phyloP scores from a whole-genome alignment of 37 sponge, comb jelly and placozoan species.

The Tethya wilhelma region DNA sequence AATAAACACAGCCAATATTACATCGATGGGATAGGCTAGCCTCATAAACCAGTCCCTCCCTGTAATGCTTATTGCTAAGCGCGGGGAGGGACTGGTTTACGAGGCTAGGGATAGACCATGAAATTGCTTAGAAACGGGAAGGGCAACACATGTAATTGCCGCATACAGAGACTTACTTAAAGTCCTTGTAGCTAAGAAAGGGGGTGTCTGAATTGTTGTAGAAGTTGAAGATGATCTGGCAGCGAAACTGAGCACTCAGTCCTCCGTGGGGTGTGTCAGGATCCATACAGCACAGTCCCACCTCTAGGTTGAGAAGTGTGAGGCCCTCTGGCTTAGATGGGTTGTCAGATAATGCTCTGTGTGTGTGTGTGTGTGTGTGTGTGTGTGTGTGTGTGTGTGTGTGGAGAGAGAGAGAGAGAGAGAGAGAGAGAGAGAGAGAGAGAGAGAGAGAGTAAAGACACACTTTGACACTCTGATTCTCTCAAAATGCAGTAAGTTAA shows the following conservation, averaged over 20 bases:
- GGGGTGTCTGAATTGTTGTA: conserved; percentile 69
- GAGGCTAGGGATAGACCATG: too few species aligned
- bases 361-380: conserved; percentile 21
- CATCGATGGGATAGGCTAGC: too few species aligned
- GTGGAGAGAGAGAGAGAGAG: too few species aligned
- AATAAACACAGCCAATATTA: too few species aligned
- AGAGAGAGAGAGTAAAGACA: conserved; percentile 34
- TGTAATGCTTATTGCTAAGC: too few species aligned
- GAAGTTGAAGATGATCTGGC: conserved; percentile 86
- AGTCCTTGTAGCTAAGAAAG: conserved; percentile 62
- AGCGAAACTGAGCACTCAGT: conserved; percentile 81
- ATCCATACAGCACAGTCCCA: conserved; percentile 90
- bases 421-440: conserved; percentile 41
- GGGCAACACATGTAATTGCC: neutral
- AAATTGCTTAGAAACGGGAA: too few species aligned
- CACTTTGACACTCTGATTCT: too few species aligned
- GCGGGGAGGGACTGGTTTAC: too few species aligned
- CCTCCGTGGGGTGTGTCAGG: conserved; percentile 88
- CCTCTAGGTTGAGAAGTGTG: conserved; percentile 25
- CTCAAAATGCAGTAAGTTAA: too few species aligned
- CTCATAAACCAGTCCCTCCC: too few species aligned
- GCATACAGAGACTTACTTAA: conserved; percentile 47
- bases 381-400: conserved; percentile 21
- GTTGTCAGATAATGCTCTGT: neutral
- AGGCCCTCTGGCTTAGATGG: neutral